A percentile compares a stretch with the other conserved stretches of the same genome.
Evolutionary conservation across 2,113 vertebrate genomes (phyloP).

Genomic region (Microcebus tavaratra): DNA sequence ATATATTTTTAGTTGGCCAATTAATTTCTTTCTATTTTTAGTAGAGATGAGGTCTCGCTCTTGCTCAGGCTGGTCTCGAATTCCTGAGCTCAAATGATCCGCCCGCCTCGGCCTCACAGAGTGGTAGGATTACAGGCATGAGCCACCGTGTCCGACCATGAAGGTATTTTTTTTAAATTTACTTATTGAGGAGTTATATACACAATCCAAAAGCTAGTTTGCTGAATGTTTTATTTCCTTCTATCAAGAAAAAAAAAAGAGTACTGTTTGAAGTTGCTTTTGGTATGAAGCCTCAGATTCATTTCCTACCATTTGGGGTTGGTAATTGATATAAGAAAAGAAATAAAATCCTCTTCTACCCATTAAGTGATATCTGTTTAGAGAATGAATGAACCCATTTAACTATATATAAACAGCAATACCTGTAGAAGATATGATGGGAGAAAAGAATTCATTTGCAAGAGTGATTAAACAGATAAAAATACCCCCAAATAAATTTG

Average conservation of each 20-base stretch:
- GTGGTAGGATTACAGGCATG: too few species aligned
- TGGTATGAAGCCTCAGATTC: not conserved
- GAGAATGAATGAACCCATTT: not conserved
- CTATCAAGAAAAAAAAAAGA: not conserved
- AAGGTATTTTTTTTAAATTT: not conserved
- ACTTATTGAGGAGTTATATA: not conserved
- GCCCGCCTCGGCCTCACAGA: too few species aligned
- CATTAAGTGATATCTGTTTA: not conserved
- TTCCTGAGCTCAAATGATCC: too few species aligned
- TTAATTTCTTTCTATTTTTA: too few species aligned
- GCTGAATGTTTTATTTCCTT: conserved; percentile 1
- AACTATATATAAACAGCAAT: not conserved
- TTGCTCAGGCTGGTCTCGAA: too few species aligned
- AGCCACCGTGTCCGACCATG: too few species aligned
- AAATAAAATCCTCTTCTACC: conserved; percentile 9
- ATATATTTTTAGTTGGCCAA: too few species aligned
- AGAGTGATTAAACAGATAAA: not conserved
- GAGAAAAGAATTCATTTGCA: not conserved
- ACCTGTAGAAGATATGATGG: not conserved
- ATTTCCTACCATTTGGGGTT: not conserved
- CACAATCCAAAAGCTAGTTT: not conserved
- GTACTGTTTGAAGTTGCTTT: not conserved
- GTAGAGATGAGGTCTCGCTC: too few species aligned
- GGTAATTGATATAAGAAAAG: not conserved
- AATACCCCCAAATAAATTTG: not conserved